Percentiles rank a stretch among this genome's conserved stretches.
Conservation (phyloP, 2,113 vertebrate genomes). For the Charina bottae region DNA sequence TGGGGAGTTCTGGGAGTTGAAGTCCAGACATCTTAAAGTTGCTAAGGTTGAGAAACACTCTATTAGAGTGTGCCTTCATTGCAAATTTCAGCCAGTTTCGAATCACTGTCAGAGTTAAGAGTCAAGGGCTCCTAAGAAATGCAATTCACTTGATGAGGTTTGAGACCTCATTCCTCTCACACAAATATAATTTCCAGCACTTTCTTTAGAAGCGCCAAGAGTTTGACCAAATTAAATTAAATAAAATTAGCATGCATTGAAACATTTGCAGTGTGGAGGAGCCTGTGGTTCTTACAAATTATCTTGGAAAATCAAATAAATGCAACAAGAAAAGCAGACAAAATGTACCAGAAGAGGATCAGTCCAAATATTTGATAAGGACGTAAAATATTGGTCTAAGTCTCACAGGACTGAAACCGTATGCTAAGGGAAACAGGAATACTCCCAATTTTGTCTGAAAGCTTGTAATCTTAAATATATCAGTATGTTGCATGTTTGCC, state of each 20-base stretch:
- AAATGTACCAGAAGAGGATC: background rate
- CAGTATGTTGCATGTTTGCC: constrained; percentile 9
- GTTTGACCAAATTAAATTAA: background rate
- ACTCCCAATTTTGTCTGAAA: constrained; percentile 17
- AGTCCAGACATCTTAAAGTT: no score
- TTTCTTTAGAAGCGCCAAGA: background rate
- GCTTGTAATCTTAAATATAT: background rate
- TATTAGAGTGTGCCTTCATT: background rate
- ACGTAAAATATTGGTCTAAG: background rate
- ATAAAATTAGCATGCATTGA: background rate
- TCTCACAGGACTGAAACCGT: background rate
- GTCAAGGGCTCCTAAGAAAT: background rate
- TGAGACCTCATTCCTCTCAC: background rate
- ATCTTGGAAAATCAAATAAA: background rate
- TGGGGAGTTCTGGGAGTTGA: no score
- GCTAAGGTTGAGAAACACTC: no score
- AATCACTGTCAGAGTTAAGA: background rate
- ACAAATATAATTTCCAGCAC: background rate
- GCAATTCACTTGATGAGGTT: background rate
- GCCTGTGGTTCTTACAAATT: background rate
- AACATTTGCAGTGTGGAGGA: background rate
- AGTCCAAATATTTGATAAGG: constrained; percentile 9
- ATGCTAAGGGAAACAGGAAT: background rate
- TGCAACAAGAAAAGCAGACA: background rate
- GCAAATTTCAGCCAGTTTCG: background rate